These are phyloP conservation scores for Caerostris darwini DNA, from an alignment of 1,140 invertebrate species.

Conservation along the genomic window DNA sequence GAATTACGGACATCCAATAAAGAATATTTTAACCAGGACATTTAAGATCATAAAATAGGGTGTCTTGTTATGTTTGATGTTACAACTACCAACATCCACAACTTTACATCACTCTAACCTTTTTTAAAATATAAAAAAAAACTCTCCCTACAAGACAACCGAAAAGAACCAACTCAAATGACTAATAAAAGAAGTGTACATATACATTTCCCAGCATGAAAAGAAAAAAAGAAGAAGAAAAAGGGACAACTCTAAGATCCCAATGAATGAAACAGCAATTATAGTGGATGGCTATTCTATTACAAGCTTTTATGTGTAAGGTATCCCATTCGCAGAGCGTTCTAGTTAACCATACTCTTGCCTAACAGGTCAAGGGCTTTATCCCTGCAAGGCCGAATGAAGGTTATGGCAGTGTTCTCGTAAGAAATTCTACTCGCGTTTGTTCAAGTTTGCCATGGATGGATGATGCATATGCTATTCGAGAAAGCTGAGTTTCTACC, in stretches of 20 bases:
- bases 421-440: not conserved
- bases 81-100: too few relatives aligned
- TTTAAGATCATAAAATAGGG: too few relatives aligned
- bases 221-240: not conserved
- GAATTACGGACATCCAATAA: too few relatives aligned
- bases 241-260: not conserved
- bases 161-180: too few relatives aligned
- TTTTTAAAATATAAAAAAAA: too few relatives aligned
- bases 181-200: too few relatives aligned
- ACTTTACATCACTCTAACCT: too few relatives aligned
- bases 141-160: too few relatives aligned
- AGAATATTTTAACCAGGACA: too few relatives aligned
- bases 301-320: not conserved
- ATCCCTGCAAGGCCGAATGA: constrained; percentile 22
- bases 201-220: too few relatives aligned
- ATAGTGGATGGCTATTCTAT: not conserved
- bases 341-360: constrained; percentile 15
- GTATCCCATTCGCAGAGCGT: not conserved
- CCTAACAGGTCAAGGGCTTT: constrained; percentile 33
- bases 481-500: not conserved
- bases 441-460: not conserved
- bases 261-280: not conserved
- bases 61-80: too few relatives aligned
- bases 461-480: not conserved
- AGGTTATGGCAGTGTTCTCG: not conserved